Conservation (phyloP, 2,888 invertebrate genomes). For the Pyralis farinalis region DNA sequence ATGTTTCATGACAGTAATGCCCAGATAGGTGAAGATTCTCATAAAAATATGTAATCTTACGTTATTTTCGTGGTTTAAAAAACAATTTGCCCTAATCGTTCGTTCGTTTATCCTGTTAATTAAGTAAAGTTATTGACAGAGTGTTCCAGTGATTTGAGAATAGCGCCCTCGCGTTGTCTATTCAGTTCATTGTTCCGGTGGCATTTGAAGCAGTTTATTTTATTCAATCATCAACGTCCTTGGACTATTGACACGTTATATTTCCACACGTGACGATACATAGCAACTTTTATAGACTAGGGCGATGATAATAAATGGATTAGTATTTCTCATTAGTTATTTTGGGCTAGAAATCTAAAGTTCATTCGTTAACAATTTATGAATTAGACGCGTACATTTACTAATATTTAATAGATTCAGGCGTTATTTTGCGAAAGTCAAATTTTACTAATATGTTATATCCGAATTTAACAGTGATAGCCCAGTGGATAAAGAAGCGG, state of each 20-base stretch:
- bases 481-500: no score
- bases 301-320: constrained; percentile 24
- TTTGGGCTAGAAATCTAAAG: background rate
- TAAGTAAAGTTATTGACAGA: background rate
- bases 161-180: background rate
- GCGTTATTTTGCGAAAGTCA: no score
- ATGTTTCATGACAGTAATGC: no score
- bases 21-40: no score
- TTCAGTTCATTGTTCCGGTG: constrained; percentile 34
- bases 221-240: constrained; percentile 32
- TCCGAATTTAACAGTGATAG: no score
- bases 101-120: background rate
- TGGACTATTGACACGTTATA: constrained; percentile 34
- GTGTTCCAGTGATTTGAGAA: background rate
- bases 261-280: constrained; percentile 16
- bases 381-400: no score
- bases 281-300: constrained; percentile 21
- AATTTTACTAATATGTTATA: no score
- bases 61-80: no score
- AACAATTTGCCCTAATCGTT: background rate
- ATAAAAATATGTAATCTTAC: no score
- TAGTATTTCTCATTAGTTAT: constrained; percentile 6
- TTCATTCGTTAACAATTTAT: background rate
- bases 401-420: no score
- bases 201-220: constrained; percentile 36